Evolutionary conservation across 2,888 invertebrate species (phyloP).

Genomic region (Palloptera scutellata): DNA sequence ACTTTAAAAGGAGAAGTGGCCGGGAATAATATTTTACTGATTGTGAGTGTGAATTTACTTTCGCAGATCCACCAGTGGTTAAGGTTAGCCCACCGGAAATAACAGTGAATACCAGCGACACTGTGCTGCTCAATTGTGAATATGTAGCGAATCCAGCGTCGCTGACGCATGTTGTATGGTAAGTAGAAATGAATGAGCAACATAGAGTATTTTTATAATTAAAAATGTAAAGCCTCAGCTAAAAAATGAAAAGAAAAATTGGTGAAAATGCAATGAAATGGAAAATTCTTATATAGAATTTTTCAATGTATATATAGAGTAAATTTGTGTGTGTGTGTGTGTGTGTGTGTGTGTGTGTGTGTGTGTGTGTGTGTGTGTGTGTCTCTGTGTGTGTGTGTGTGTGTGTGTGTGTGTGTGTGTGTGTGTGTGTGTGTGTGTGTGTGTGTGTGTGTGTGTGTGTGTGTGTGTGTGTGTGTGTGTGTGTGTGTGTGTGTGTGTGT

Average conservation of each 20-base stretch:
- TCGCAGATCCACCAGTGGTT: conserved; percentile 84
- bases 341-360: not conserved
- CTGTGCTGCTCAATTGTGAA: conserved; percentile 78
- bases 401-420: not conserved
- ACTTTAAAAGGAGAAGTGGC: not conserved
- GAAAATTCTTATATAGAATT: not conserved
- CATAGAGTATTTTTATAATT: too few relatives aligned
- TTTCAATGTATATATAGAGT: not conserved
- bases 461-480: too few relatives aligned
- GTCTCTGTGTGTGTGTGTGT: not conserved
- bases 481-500: too few relatives aligned
- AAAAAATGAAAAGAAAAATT: not conserved
- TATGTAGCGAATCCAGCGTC: conserved; percentile 88
- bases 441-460: too few relatives aligned
- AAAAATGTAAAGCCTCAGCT: not conserved
- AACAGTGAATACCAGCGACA: conserved; percentile 80
- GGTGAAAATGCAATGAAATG: not conserved
- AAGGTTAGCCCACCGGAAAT: conserved; percentile 77
- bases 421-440: too few relatives aligned
- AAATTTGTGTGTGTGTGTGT: too few relatives aligned
- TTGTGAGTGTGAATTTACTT: not conserved
- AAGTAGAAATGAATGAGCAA: conserved; percentile 41
- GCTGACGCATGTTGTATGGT: conserved; percentile 81
- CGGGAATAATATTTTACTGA: not conserved
- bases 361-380: not conserved